Evolutionary conservation across 2,888 invertebrate species (phyloP).

Genomic region (Carpatolechia fugitivella): DNA sequence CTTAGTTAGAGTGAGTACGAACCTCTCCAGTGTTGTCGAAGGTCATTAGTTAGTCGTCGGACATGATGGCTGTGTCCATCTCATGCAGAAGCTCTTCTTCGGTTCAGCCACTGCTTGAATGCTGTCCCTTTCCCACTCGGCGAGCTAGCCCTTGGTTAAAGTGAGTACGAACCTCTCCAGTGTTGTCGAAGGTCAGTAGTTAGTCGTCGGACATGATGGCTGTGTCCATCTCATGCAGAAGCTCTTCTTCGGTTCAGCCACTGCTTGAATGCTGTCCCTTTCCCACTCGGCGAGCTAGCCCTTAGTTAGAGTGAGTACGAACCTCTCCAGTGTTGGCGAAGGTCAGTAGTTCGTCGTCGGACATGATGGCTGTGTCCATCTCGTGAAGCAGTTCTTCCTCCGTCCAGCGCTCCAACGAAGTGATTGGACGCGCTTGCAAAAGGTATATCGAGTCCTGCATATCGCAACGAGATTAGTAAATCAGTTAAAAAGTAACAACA

Average conservation of each 20-base stretch:
- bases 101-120: no score
- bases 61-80: slow-evolving; percentile 83
- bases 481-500: no score
- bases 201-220: slow-evolving; percentile 82
- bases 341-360: slow-evolving; percentile 82
- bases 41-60: slow-evolving; percentile 81
- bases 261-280: no score
- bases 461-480: no score
- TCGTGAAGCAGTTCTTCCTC: slow-evolving; percentile 90
- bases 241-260: slow-evolving; percentile 87
- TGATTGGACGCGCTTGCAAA: slow-evolving; percentile 89
- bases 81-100: slow-evolving; percentile 90
- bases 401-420: slow-evolving; percentile 84
- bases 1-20: no score
- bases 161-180: slow-evolving; percentile 80
- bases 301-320: not conserved
- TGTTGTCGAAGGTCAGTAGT: slow-evolving; percentile 84
- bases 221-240: slow-evolving; percentile 87
- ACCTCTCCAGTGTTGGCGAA: slow-evolving; percentile 87
- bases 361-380: slow-evolving; percentile 83
- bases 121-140: no score
- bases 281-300: no score
- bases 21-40: slow-evolving; percentile 87
- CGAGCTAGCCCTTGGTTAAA: no score
- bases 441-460: slow-evolving; percentile 78